Base-by-base conservation (phyloP, 2,888 invertebrate genomes). In the Mechanitis mazaeus region DNA sequence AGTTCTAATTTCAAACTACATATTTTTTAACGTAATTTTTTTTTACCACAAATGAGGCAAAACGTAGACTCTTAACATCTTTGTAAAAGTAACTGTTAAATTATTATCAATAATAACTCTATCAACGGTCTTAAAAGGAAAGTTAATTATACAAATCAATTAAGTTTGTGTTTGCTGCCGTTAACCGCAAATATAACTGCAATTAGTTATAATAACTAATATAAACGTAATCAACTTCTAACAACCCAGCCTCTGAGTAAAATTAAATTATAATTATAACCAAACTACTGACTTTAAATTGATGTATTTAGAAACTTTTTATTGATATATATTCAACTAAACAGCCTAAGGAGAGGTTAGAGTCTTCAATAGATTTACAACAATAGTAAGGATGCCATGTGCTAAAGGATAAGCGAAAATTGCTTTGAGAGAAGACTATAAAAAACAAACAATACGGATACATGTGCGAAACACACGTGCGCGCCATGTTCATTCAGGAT, bases 381-480 rank as follows among this genome's bases (percentile, higher is more conserved):
- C 45, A 61, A 61, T 57, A 60, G 20, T 33, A 20, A 45, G 56
- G 45, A 54, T 54, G 47, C 56, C 62, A 63, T 61, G 54, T 64
- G 61, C 55, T 58, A 50, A 45, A 35, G 58, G 54, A 56, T 56
- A 60, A 53, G 59, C 54, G 61, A 64, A 56, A 54, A 60, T 54
- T 60, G 63, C 55, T 64, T 65, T 64, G 64, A 61, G 55, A 64
- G 50, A 58, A 63, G 60, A 59, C 47, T 60, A 59, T 61, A 68
- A 65, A 68, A 67, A 65, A 65, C 64, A 67, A 65, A 65, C 64
- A 64, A 64, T 62, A 59, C 56, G 59, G 54, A 63, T 66, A 56
- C 77, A 76, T 77, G 75, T 75, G 78, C 73, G 64, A 71, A 72
- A 64, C 67, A 72, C 81, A 80, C 73, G 78, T 80, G 78, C 72